A percentile compares a stretch with the other conserved stretches of the same genome.
phyloP scores from a whole-genome alignment of 2,888 invertebrate species.

The Apotomis betuletana region DNA sequence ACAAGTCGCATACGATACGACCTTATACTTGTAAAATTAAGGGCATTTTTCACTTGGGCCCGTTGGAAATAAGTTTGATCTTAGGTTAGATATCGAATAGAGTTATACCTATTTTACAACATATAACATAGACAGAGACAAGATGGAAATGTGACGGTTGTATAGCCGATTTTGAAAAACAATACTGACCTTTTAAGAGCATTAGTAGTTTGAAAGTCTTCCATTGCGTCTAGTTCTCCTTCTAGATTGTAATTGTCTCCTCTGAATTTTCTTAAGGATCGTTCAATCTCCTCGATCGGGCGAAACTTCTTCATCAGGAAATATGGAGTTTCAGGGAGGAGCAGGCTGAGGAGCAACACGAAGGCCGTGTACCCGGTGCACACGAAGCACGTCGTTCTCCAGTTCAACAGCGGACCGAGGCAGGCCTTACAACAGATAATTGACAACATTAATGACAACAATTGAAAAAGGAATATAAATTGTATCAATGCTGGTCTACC shows the following conservation, averaged over 20 bases:
- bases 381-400: slow-evolving; percentile 55
- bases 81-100: no score
- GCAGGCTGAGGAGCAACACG: slow-evolving; percentile 48
- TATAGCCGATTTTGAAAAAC: slow-evolving; percentile 52
- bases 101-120: no score
- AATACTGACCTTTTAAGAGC: slow-evolving; percentile 49
- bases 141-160: no score
- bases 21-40: no score
- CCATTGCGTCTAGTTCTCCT: slow-evolving; percentile 57
- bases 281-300: slow-evolving; percentile 46
- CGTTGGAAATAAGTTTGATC: no score
- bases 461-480: no score
- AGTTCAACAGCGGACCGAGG: slow-evolving; percentile 54
- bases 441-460: no score
- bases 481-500: no score
- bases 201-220: slow-evolving; percentile 61
- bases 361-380: slow-evolving; percentile 48
- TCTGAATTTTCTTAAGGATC: slow-evolving; percentile 55
- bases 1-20: no score
- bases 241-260: slow-evolving; percentile 52
- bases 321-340: slow-evolving; percentile 67
- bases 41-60: no score
- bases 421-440: slow-evolving; percentile 51
- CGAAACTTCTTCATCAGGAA: slow-evolving; percentile 54
- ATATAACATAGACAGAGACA: no score